Conservation (phyloP, 2,888 invertebrate genomes). For the Ophion slaviceki region DNA sequence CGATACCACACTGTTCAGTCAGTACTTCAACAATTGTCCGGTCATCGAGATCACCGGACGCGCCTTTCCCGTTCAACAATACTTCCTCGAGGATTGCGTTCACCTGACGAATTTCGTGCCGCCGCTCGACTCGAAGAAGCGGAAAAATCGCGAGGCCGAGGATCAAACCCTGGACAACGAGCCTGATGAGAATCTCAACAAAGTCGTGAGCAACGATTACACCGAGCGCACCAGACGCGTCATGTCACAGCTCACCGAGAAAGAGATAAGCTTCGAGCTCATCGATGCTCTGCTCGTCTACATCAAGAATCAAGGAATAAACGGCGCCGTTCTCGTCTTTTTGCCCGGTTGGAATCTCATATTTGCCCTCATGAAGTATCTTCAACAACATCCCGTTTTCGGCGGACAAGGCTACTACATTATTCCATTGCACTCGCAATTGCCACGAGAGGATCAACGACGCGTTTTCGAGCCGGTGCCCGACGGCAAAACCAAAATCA, state of each 20-base stretch:
- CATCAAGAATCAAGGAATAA: slow-evolving; percentile 86
- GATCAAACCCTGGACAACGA: slow-evolving; percentile 82
- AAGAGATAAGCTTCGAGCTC: slow-evolving; percentile 96
- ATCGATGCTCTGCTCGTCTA: slow-evolving; percentile 91
- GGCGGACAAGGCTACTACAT: slow-evolving; percentile 89
- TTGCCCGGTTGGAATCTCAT: slow-evolving; percentile 99
- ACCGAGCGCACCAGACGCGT: slow-evolving; percentile 86
- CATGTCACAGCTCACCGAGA: slow-evolving; percentile 93
- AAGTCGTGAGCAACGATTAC: slow-evolving; percentile 82
- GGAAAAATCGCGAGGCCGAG: slow-evolving; percentile 84
- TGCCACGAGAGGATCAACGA: slow-evolving; percentile 97
- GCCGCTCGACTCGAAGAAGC: slow-evolving; percentile 89
- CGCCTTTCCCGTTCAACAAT: slow-evolving; percentile 94
- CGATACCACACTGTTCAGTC: slow-evolving; percentile 95
- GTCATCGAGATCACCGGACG: slow-evolving; percentile 96
- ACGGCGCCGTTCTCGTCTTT: slow-evolving; percentile 96
- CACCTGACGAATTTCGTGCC: slow-evolving; percentile 94
- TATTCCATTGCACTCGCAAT: slow-evolving; percentile 98
- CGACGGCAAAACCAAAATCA: slow-evolving; percentile 94
- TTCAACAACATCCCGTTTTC: slow-evolving; percentile 90
- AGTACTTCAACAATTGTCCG: slow-evolving; percentile 96
- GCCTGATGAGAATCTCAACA: slow-evolving; percentile 91
- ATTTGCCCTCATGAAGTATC: slow-evolving; percentile 94
- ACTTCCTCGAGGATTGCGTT: slow-evolving; percentile 97
- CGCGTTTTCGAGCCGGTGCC: slow-evolving; percentile 96